Evolutionary conservation across 2,888 invertebrate species (phyloP).

Genomic region (Sarcophaga caerulescens): DNA sequence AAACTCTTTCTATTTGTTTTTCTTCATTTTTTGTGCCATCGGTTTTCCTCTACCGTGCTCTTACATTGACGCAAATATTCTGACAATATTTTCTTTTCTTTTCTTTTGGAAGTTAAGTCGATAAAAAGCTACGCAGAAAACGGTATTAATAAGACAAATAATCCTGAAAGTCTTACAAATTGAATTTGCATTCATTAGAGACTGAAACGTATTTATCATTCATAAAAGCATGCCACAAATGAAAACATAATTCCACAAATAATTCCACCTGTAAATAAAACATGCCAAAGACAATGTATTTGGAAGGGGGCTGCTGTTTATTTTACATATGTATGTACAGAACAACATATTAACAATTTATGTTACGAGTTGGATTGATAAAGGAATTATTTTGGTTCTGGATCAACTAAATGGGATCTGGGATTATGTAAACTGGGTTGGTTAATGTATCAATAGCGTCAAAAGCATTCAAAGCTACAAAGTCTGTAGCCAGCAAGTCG

Average conservation of each 20-base stretch:
- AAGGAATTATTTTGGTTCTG: too few species aligned
- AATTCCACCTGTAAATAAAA: slow-evolving; percentile 61
- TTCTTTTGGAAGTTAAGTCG: slow-evolving; percentile 26
- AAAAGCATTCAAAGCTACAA: too few species aligned
- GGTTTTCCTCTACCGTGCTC: too few species aligned
- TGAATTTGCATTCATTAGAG: slow-evolving; percentile 64
- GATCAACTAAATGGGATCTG: too few species aligned
- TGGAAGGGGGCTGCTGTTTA: background rate
- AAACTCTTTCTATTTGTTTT: slow-evolving; percentile 23
- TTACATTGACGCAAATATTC: too few species aligned
- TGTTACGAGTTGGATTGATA: too few species aligned
- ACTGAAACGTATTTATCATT: slow-evolving; percentile 61
- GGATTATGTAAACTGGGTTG: too few species aligned
- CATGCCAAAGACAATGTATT: background rate
- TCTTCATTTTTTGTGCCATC: background rate
- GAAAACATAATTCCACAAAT: slow-evolving; percentile 48
- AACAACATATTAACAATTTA: too few species aligned
- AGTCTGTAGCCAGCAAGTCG: too few species aligned
- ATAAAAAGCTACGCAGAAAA: background rate
- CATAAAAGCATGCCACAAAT: slow-evolving; percentile 55
- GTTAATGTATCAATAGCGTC: too few species aligned
- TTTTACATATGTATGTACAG: too few species aligned
- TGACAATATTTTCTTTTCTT: background rate
- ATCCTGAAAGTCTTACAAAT: slow-evolving; percentile 63
- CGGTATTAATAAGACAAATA: slow-evolving; percentile 56